Conservation (phyloP, 2,888 invertebrate genomes). For the Chromoteleia sp. region DNA sequence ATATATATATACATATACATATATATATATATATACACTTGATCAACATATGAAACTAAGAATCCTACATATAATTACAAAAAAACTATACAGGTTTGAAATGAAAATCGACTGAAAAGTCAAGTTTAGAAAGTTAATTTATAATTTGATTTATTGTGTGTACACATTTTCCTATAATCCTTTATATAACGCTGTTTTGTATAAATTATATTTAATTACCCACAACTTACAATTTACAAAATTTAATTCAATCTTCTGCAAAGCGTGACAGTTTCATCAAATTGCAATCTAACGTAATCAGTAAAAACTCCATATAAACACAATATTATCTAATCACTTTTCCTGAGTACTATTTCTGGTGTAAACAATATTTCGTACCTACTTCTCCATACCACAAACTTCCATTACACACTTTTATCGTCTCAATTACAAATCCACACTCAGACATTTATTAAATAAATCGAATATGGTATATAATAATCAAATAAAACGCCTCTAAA, state of each 20-base stretch:
- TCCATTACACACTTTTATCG: constrained; percentile 3
- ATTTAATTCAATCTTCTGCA: not conserved
- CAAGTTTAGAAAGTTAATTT: constrained; percentile 46
- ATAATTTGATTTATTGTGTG: constrained; percentile 15
- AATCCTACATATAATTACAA: not conserved
- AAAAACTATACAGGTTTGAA: constrained; percentile 25
- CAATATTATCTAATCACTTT: not conserved
- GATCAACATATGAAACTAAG: not conserved
- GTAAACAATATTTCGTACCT: too few species aligned
- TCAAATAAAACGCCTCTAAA: constrained; percentile 5
- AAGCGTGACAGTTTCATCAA: constrained; percentile 11
- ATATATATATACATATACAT: too few species aligned
- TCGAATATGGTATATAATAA: constrained; percentile 3
- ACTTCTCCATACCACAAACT: constrained; percentile 7
- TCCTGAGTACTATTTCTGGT: too few species aligned
- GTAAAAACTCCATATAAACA: not conserved
- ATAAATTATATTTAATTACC: constrained; percentile 1
- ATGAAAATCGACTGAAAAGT: constrained; percentile 28
- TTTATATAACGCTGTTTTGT: constrained; percentile 26
- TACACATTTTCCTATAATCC: constrained; percentile 17
- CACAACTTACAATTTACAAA: not conserved
- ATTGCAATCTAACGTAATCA: not conserved
- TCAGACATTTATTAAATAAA: constrained; percentile 6
- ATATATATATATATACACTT: too few species aligned
- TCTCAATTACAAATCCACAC: constrained; percentile 20